Percentiles rank a stretch among this genome's conserved stretches.
Conservation (phyloP, 2,888 invertebrate genomes). For the Epinotia brunnichana region DNA sequence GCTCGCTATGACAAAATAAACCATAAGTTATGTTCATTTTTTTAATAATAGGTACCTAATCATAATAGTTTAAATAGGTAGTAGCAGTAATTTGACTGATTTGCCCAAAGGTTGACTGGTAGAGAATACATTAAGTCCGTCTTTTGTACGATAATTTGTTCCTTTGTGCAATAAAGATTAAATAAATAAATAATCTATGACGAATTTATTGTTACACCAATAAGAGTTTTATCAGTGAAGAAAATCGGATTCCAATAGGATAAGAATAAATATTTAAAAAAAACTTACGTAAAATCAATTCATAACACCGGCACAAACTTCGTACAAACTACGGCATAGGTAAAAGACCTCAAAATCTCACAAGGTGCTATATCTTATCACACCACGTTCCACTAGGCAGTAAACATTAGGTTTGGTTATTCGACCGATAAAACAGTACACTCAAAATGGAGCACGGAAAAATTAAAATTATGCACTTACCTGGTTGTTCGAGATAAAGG, state of each 20-base stretch:
- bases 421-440: conserved; percentile 65
- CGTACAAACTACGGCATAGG: neutral
- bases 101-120: too few species aligned
- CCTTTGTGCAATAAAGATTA: too few species aligned
- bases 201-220: neutral
- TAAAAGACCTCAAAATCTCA: conserved; percentile 40
- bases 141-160: too few species aligned
- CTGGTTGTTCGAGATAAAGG: conserved; percentile 43
- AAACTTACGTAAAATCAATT: neutral
- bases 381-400: conserved; percentile 51
- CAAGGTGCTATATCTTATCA: conserved; percentile 56
- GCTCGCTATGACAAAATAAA: neutral
- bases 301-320: conserved; percentile 8
- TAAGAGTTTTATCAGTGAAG: neutral
- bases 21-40: neutral
- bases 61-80: too few species aligned
- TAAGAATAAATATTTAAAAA: neutral
- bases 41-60: neutral
- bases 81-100: too few species aligned
- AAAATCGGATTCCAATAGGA: neutral
- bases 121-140: too few species aligned
- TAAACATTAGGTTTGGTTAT: conserved; percentile 62
- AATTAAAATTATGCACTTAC: conserved; percentile 45
- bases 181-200: neutral
- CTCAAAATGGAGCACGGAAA: conserved; percentile 41